Base-by-base conservation (phyloP, 1,140 invertebrate genomes). In the Heliconius melpomene region DNA sequence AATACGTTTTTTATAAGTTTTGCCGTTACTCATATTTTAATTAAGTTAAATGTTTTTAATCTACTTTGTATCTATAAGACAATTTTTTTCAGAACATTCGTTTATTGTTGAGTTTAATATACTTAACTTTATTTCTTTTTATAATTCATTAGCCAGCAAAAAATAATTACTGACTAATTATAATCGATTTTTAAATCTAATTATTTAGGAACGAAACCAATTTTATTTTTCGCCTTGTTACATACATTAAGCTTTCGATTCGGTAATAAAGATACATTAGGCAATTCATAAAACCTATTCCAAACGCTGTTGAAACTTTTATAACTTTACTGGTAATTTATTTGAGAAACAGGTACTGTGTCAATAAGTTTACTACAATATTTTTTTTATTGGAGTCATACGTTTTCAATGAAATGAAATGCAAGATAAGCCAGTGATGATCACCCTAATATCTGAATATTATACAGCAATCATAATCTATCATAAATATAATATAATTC, bases 401-500 rank as follows among this genome's bases (percentile, higher is more conserved):
- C 40, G 50, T 74, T 52, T 40, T 74, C 38, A 74, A 50, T 46
- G 1, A 50, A 60, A 50, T 46, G 2, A 50, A 57, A n/a, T 57
- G 54, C 54, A 11, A 66, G 60, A 29, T 29, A 26, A 66, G 26
- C 60, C 9, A 29, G 11, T 66, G 26, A 29, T 66, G 60, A 66
- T 66, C 54, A 23, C 54, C 60, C 26, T 29, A 66, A 36, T 76
- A 73, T 66, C 23, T 74, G 77, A 82, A 76, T 23, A 74, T 46
- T 79, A 72, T 77, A 86, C 74, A 84, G 79, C 83, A 87, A 75
- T 83, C 85, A 81, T 87, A 87, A 87, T 84, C 84, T 89, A 86
- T 72, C 78, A 86, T 86, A 86, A 85, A 85, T 87, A 87, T 77
- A 85, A 84, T 80, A 84, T 82, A 87, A 86, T 85, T 82, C 83